These are phyloP conservation scores for Drosophila aff. DNA, from an alignment of 1,140 invertebrate genomes.

Conservation along the genomic window DNA sequence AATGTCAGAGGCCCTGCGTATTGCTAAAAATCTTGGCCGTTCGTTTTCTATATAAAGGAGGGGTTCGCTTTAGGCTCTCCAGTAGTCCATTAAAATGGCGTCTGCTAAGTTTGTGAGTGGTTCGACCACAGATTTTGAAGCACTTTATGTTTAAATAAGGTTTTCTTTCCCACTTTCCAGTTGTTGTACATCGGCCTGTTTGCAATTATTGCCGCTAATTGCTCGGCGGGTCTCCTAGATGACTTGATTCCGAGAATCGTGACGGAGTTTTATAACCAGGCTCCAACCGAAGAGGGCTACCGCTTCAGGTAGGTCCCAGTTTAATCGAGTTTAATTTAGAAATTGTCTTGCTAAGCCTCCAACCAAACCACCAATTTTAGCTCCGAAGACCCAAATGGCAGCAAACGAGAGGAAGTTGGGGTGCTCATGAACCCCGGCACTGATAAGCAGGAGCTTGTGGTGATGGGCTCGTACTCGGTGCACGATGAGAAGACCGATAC, in stretches of 20 bases:
- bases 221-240: slow-evolving; percentile 66
- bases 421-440: slow-evolving; percentile 80
- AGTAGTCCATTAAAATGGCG: slow-evolving; percentile 74
- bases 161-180: slow-evolving; percentile 15
- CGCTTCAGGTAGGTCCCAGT: slow-evolving; percentile 62
- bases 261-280: slow-evolving; percentile 48
- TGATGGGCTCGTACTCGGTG: slow-evolving; percentile 71
- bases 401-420: slow-evolving; percentile 77
- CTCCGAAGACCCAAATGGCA: slow-evolving; percentile 69
- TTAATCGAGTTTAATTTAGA: rapidly evolving
- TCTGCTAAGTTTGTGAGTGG: slow-evolving; percentile 79
- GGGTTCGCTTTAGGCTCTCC: slow-evolving; percentile 31
- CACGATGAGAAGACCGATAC: slow-evolving; percentile 78
- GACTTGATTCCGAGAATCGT: slow-evolving; percentile 54
- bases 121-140: neutral
- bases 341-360: neutral
- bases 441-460: slow-evolving; percentile 69
- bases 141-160: too few relatives aligned
- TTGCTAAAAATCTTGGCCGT: neutral
- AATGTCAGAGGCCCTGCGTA: neutral
- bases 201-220: slow-evolving; percentile 56
- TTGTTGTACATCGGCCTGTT: slow-evolving; percentile 62
- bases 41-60: slow-evolving; percentile 39
- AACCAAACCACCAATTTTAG: slow-evolving; percentile 30
- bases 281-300: slow-evolving; percentile 73